phyloP scores from a whole-genome alignment of 2,888 invertebrate species.

The Timema podura region DNA sequence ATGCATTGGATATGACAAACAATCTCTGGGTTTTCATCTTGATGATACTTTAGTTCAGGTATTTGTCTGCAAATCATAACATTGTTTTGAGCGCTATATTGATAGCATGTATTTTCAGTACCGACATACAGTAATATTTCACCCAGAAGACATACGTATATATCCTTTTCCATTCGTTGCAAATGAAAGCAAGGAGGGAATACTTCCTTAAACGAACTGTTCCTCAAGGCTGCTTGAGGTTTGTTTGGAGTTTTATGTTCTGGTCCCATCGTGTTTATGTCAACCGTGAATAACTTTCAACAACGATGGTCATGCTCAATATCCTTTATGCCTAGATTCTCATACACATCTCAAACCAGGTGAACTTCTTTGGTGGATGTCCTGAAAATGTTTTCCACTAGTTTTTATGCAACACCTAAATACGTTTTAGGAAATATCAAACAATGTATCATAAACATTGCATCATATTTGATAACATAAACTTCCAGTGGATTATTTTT shows the following conservation, averaged over 20 bases:
- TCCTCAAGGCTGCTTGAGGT: background rate
- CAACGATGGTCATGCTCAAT: background rate
- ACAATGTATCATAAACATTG: conserved; percentile 8
- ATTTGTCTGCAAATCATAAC: background rate
- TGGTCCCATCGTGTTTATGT: background rate
- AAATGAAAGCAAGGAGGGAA: background rate
- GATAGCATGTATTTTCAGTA: background rate
- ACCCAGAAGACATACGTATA: background rate
- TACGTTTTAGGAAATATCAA: background rate
- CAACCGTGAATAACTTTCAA: background rate
- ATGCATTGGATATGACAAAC: background rate
- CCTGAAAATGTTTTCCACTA: background rate
- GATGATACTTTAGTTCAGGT: background rate
- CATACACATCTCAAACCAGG: background rate
- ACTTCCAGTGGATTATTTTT: conserved; percentile 5
- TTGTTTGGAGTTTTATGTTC: conserved; percentile 10
- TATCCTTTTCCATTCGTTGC: background rate
- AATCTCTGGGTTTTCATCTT: background rate
- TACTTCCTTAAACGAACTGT: background rate
- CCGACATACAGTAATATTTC: background rate
- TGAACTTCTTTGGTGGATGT: background rate
- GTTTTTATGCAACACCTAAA: conserved; percentile 1
- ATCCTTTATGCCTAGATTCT: background rate
- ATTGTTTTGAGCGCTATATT: background rate
- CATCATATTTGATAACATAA: conserved; percentile 1